phyloP scores from a whole-genome alignment of 2,888 invertebrate species.

The Agrotis segetum region DNA sequence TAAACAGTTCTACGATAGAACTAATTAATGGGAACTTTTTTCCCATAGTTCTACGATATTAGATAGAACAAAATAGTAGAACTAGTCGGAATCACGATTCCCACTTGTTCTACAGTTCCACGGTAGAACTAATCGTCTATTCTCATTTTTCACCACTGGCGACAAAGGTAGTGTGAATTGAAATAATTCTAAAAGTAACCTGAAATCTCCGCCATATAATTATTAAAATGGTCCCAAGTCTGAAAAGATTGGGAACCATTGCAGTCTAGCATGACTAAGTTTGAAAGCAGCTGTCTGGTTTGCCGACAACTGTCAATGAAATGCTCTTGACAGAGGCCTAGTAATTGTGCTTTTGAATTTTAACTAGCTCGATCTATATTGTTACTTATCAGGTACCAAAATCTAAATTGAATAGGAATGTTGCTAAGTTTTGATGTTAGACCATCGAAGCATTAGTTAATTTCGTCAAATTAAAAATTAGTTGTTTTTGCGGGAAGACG shows the following conservation, averaged over 20 bases:
- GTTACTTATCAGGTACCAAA: constrained; percentile 33
- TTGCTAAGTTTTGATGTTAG: not conserved
- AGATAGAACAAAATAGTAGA: no score
- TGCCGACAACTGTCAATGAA: constrained; percentile 52
- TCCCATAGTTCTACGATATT: no score
- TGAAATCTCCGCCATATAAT: no score
- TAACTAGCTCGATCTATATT: constrained; percentile 29
- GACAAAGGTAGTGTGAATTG: no score
- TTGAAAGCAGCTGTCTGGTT: constrained; percentile 53
- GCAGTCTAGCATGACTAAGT: constrained; percentile 55
- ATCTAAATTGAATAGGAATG: constrained; percentile 41
- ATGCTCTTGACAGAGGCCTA: constrained; percentile 57
- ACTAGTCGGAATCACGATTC: no score
- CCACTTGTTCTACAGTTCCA: no score
- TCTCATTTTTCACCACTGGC: no score
- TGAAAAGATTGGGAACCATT: constrained; percentile 5
- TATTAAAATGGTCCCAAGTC: not conserved
- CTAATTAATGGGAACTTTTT: no score
- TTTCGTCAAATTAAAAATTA: not conserved
- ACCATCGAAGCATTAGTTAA: constrained; percentile 2
- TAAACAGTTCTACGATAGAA: no score
- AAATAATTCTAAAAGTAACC: no score
- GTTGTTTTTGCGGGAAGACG: not conserved
- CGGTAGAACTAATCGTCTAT: no score
- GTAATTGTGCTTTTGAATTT: constrained; percentile 42